Conservation (phyloP, 2,888 invertebrate species). For the Cistogaster globosa region DNA sequence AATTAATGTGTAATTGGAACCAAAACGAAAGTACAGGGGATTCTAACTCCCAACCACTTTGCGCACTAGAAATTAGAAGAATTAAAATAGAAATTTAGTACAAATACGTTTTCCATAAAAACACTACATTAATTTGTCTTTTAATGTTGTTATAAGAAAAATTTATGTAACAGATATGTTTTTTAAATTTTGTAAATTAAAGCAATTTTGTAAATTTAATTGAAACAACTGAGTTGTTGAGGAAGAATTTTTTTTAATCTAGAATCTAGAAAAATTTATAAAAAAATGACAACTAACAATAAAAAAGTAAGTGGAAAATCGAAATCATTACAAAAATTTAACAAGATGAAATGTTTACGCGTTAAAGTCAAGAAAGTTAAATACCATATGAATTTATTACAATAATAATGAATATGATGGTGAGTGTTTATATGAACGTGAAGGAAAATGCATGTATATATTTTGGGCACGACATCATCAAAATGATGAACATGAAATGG, state of each 20-base stretch:
- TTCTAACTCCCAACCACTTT: no score
- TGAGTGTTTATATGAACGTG: background rate
- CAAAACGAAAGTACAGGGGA: no score
- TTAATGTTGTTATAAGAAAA: no score
- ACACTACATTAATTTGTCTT: no score
- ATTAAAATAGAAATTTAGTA: no score
- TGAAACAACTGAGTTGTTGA: background rate
- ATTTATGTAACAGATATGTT: no score
- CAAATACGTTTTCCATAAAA: no score
- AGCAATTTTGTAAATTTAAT: no score
- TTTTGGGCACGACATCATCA: slow-evolving; percentile 8
- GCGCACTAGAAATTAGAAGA: no score
- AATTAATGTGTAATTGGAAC: no score
- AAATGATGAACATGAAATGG: slow-evolving; percentile 1
- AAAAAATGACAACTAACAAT: slow-evolving; percentile 13
- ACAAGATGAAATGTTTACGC: slow-evolving; percentile 51
- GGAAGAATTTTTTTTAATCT: background rate
- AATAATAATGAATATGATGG: slow-evolving; percentile 1
- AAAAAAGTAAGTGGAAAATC: slow-evolving; percentile 48
- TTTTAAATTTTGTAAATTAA: no score
- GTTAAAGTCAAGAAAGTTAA: slow-evolving; percentile 63
- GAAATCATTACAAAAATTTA: slow-evolving; percentile 10
- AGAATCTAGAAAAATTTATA: slow-evolving; percentile 1
- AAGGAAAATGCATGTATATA: slow-evolving; percentile 4
- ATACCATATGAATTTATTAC: slow-evolving; percentile 54